Percentiles rank a stretch among this genome's conserved stretches.
phyloP scores from a whole-genome alignment of 2,888 invertebrate genomes.

The Tanytarsus gracilentus region DNA sequence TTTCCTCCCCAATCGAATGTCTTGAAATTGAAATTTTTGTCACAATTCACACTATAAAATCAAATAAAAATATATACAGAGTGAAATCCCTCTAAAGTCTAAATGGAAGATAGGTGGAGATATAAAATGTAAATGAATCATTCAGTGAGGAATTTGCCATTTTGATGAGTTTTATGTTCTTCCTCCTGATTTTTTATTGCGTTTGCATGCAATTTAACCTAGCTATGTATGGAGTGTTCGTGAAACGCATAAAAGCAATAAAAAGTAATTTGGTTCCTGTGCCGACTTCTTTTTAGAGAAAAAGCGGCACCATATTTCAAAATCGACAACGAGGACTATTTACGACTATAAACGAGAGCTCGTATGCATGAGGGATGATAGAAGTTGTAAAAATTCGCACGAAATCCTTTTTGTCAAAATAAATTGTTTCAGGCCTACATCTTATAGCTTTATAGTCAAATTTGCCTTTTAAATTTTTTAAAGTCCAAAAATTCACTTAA shows the following conservation, averaged over 20 bases:
- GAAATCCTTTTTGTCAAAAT: background rate
- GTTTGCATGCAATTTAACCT: conserved; percentile 4
- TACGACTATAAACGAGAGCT: no score
- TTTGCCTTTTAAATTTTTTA: conserved; percentile 20
- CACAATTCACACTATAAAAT: no score
- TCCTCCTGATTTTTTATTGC: background rate
- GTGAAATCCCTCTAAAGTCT: no score
- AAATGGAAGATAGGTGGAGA: no score
- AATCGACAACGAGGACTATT: no score
- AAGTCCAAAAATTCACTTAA: background rate
- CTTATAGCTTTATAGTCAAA: conserved; percentile 13
- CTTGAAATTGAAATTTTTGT: no score
- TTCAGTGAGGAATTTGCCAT: background rate
- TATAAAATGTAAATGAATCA: background rate
- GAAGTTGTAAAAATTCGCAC: background rate
- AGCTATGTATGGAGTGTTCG: background rate
- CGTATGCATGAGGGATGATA: no score
- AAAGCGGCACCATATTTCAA: conserved; percentile 1
- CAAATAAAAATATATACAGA: no score
- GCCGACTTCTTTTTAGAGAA: no score
- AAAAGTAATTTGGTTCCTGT: conserved; percentile 17
- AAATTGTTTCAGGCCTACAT: background rate
- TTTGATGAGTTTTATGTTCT: conserved; percentile 13
- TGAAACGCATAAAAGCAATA: conserved; percentile 12
- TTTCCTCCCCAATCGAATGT: no score